Base-by-base conservation (phyloP, 2,888 invertebrate genomes). In the Drosophila fungiperda region DNA sequence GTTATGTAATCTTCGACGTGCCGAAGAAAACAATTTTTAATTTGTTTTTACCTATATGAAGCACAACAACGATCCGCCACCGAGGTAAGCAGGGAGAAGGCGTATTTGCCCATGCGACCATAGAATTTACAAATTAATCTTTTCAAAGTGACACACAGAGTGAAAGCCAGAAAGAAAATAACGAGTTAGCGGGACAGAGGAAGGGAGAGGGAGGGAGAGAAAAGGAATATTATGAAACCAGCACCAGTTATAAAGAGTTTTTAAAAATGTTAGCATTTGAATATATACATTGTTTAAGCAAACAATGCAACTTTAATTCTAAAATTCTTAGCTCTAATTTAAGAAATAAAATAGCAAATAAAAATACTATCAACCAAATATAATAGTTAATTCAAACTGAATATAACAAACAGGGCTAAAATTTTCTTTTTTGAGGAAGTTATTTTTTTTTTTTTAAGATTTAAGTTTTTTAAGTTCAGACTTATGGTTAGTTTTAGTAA, bases 11-110 rank as follows among this genome's bases (percentile, higher is more conserved):
- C 36, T 54, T 36, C 54, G 54, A 26, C 36, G 11, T 29, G 54
- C 17, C 38, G 38, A 55, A 38, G 55, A 12, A 6, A 15, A 12
- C 12, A 1, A 17, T 54, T 17, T 11, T n/a, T 17, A n/a, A 8
- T 11, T 36, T 35, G 49, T n/a, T 26, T 61, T 94, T 95, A 95
- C 95, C 95, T 95, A 95, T 95, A 94, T 92, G 94, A 94, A 93
- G 95, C 95, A 94, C 95, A 95, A 95, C 95, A 96, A 92, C 95
- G 94, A 93, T 95, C 95, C 94, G 95, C 95, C 93, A 95, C 95
- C 92, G 95, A 94, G 93, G 95, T 95, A 94, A 96, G 94, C 94
- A 96, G 94, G 92, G 95, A 95, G 94, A 95, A 95, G 93, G 95
- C 94, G 94, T 95, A 94, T 94, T 95, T 95, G 91, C 95, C 94